Base-by-base conservation (phyloP, 2,888 invertebrate species). In the Orthosia gracilis region DNA sequence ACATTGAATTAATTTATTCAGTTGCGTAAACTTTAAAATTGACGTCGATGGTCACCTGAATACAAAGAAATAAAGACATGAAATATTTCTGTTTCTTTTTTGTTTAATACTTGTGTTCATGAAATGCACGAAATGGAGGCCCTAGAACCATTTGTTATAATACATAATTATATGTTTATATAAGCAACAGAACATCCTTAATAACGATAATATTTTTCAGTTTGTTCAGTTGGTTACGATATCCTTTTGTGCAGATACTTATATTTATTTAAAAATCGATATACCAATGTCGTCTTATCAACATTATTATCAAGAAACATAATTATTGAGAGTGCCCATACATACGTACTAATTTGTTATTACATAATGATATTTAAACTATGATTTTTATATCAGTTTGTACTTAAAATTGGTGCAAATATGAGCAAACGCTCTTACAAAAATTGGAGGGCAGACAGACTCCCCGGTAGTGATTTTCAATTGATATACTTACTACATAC, bases 1-100 rank as follows among this genome's bases (percentile, higher is more conserved):
- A 89, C 90, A 92, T 92, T 93, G 91, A 90, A 92, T 86, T 84
- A 83, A 92, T 94, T 92, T 94, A 90, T 88, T 89, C 93, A 94
- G 92, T 92, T 94, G 93, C 85, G 88, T 87, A 89, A 89, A 92
- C 86, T 85, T 49, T 50, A 17, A 58, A 64, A 71, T 76, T 80
- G 40, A 71, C 67, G 69, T 80, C 64, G 52, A 78, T 76, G 73
- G 69, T 72, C 74, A 74, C 70, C 58, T 57, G 31, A 71, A 69
- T 67, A 73, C 45, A 74, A 62, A 49, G 40, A 69, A 69, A 12
- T 63, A 52, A 13, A 47, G 1, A 49, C 18, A 15, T 40, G 4
- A 49, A 63, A 45, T 59, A 54, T 52, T 57, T 4, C 23, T 61
- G 23, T 21, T 13, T 21, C 23, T 5, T 55, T 21, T 52, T 47